These are phyloP conservation scores for Fregata magnificens DNA, from an alignment of 2,113 vertebrate genomes.

Conservation along the genomic window DNA sequence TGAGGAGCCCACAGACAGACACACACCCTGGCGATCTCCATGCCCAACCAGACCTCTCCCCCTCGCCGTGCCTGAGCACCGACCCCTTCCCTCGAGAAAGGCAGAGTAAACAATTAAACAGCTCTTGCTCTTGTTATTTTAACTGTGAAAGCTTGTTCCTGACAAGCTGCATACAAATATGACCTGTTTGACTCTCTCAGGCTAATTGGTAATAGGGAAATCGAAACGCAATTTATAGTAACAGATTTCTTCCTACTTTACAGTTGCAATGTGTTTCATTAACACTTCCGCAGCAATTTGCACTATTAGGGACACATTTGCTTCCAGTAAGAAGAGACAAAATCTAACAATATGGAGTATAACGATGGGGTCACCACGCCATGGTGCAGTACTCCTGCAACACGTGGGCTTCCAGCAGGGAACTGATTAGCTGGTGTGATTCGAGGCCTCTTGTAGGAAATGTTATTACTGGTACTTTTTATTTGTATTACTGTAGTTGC, in stretches of 20 bases:
- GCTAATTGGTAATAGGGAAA: not conserved
- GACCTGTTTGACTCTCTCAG: not conserved
- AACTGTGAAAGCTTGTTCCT: not conserved
- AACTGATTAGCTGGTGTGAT: accelerated
- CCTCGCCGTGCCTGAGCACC: not conserved
- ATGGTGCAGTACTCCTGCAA: accelerated
- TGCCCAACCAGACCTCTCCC: not conserved
- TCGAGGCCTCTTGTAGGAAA: accelerated
- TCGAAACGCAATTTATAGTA: not conserved
- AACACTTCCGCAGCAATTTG: conserved; percentile 13
- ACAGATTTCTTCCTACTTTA: not conserved
- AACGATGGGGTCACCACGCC: accelerated
- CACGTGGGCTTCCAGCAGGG: not conserved
- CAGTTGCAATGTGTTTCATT: conserved; percentile 24
- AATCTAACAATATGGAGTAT: accelerated
- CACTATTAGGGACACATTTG: not conserved
- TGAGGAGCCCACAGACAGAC: not conserved
- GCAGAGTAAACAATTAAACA: not conserved
- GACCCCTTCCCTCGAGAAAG: not conserved
- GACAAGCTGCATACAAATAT: not conserved
- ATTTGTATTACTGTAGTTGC: accelerated
- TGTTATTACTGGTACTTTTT: accelerated
- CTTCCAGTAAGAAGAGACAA: not conserved
- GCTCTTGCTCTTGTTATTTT: not conserved
- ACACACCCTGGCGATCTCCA: not conserved